Conservation (phyloP, 2,797 vertebrate genomes). For the Galagoides demidoff region DNA sequence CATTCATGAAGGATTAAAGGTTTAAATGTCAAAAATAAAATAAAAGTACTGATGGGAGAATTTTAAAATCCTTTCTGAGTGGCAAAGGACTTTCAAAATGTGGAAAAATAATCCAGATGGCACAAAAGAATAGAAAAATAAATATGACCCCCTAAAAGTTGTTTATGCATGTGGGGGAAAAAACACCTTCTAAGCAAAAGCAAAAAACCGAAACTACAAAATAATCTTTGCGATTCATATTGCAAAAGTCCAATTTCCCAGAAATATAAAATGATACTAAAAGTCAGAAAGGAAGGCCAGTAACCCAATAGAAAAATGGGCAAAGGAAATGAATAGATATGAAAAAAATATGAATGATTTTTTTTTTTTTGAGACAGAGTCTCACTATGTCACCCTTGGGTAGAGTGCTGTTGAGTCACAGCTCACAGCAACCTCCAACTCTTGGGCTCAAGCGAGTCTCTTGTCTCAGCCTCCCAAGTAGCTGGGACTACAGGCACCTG, state of each 20-base stretch:
- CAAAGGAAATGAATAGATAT: neutral
- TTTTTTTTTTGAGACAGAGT: neutral
- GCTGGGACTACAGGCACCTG: neutral
- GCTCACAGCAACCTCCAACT: neutral
- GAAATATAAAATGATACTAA: neutral
- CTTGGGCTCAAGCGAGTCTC: neutral
- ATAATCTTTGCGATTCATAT: neutral
- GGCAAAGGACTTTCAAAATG: constrained; percentile 38
- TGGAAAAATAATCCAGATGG: neutral
- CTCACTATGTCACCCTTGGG: neutral
- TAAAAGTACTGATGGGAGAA: constrained; percentile 21
- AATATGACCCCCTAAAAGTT: neutral
- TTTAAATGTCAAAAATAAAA: constrained; percentile 53
- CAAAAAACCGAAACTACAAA: neutral
- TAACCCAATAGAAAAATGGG: neutral
- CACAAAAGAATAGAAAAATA: constrained; percentile 8
- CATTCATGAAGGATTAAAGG: constrained; percentile 41
- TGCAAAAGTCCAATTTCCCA: neutral
- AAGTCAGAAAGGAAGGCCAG: neutral
- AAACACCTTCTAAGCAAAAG: neutral
- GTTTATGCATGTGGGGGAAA: neutral
- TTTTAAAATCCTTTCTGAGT: neutral
- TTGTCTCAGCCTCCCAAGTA: neutral
- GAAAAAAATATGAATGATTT: neutral
- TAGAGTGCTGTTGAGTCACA: neutral